Base-by-base conservation (phyloP, 2,113 vertebrate genomes). In the Callipepla californica region DNA sequence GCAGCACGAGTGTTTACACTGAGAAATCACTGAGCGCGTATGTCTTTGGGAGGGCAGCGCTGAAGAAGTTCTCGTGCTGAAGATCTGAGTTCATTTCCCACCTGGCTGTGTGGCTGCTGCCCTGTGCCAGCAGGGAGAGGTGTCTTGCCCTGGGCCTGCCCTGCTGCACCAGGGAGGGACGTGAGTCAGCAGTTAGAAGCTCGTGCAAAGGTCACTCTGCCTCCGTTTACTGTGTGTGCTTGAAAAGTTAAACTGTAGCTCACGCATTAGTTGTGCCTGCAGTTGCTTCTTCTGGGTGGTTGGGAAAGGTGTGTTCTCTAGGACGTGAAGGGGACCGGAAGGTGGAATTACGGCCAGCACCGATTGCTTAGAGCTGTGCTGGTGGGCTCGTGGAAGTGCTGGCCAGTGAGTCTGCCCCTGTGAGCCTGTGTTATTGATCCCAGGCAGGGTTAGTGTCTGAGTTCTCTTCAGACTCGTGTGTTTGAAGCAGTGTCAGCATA, bases 1-100 rank as follows among this genome's bases (percentile, higher is more conserved):
- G 4, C 23, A 19, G 4, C 15, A 12, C 26, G 4, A 1, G 22
- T 36, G 5, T 20, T 75, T 34, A 53, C 6, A 2, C 28, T 28
- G 13, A 1, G 18, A 19, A 57, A 0, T 25, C 40, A 17, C 11
- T 7, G 7, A 17, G 9, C 0, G 1, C 22, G 0, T 26, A 1
- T 5, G 22, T 53, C 51, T 75, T 34, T 3, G 47, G 20, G 73
- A 38, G 19, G 57, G 2, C 5, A 8, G 0, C 4, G 0, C 4
- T 3, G 2, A 12, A 23, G 50, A 28, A 12, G 4, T 2, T 4
- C 22, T 74, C 51, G 26, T 20, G 2, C 26, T 47, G 0, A 1
- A 38, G 70, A 1, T 53, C 26, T 12, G 25, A 45, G 70, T 40
- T 59, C 1, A 0, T 32, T 47, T 73, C 38, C 1, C 21, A 4